A percentile compares a stretch with the other conserved stretches of the same genome.
phyloP scores from a whole-genome alignment of 2,888 invertebrate genomes.

The Lasioglossum oenotherae region DNA sequence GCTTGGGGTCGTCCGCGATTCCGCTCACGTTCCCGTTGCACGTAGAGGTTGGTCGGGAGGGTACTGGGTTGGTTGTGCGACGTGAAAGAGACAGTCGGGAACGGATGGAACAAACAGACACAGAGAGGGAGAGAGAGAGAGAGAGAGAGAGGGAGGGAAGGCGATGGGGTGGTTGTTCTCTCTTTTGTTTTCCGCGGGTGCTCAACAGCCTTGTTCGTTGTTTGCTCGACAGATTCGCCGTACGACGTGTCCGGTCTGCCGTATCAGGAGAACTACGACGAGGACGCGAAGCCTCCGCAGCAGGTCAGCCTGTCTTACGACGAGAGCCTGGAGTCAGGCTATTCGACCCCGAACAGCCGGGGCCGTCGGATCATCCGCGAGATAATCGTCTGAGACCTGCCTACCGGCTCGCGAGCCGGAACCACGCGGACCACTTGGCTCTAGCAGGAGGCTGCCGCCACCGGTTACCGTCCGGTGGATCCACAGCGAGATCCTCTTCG shows the following conservation, averaged over 20 bases:
- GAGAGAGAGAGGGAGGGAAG: background rate
- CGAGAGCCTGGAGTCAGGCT: conserved; percentile 96
- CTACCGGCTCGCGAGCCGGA: conserved; percentile 83
- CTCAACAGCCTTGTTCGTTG: conserved; percentile 30
- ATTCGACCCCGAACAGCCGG: conserved; percentile 97
- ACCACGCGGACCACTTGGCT: conserved; percentile 83
- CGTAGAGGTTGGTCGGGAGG: background rate
- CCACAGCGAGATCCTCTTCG: conserved; percentile 62
- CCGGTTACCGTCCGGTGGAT: conserved; percentile 57
- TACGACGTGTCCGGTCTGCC: conserved; percentile 97
- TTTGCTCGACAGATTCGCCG: conserved; percentile 90
- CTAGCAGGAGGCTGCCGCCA: conserved; percentile 82
- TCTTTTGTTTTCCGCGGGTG: conserved; percentile 14
- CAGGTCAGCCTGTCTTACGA: conserved; percentile 96
- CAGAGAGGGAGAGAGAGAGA: background rate
- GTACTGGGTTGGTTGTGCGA: background rate
- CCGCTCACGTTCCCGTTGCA: conserved; percentile 38
- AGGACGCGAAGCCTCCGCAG: conserved; percentile 93
- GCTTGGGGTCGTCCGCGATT: conserved; percentile 5
- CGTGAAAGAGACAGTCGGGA: background rate
- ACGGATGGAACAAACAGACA: no score
- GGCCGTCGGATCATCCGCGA: conserved; percentile 96
- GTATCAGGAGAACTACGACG: conserved; percentile 91
- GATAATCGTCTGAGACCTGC: conserved; percentile 92
- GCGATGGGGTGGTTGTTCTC: background rate